Conservation (phyloP, 2,888 invertebrate genomes). For the Margaritifera margaritifera region DNA sequence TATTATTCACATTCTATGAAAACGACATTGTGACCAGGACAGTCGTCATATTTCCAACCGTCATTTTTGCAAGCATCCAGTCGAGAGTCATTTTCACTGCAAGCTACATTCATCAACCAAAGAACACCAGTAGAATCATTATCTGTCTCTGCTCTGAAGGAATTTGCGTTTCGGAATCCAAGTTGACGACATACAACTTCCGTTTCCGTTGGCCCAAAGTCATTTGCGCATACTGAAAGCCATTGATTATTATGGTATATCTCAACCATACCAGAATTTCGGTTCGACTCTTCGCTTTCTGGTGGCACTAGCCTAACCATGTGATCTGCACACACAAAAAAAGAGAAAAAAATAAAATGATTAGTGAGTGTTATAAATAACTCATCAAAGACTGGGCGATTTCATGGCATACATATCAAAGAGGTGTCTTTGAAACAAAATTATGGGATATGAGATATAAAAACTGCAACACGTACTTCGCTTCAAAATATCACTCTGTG, state of each 20-base stretch:
- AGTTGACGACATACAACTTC: constrained; percentile 57
- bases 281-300: constrained; percentile 23
- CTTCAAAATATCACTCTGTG: too few relatives aligned
- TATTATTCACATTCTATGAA: too few relatives aligned
- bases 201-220: constrained; percentile 54
- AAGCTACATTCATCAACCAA: constrained; percentile 50
- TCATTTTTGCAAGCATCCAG: constrained; percentile 43
- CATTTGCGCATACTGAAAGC: constrained; percentile 52
- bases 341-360: neutral
- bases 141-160: constrained; percentile 16
- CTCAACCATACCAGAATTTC: constrained; percentile 47
- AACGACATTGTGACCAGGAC: constrained; percentile 1
- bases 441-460: too few relatives aligned
- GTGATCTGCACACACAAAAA: constrained; percentile 41
- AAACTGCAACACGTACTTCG: too few relatives aligned
- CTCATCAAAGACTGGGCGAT: too few relatives aligned
- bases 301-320: constrained; percentile 45
- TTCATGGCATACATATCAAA: too few relatives aligned
- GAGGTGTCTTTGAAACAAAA: too few relatives aligned
- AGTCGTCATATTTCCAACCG: constrained; percentile 30
- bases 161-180: constrained; percentile 44
- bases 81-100: constrained; percentile 40
- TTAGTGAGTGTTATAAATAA: neutral
- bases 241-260: constrained; percentile 53
- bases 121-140: constrained; percentile 14